Base-by-base conservation (phyloP, 2,797 vertebrate genomes). In the Peromyscus eremicus region DNA sequence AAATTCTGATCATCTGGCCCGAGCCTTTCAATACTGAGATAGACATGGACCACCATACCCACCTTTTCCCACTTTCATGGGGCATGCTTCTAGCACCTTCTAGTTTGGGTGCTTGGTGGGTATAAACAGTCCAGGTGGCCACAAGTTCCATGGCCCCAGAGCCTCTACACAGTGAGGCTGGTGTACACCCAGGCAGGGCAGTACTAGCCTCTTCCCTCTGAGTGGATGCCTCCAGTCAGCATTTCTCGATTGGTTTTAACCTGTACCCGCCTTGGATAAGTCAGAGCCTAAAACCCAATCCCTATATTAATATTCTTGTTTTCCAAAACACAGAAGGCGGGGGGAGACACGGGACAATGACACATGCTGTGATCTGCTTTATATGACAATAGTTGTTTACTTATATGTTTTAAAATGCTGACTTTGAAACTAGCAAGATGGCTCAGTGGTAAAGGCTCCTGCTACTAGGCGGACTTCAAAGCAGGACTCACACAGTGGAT, bases 241-340 rank as follows among this genome's bases (percentile, higher is more conserved):
- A 66, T 96, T 95, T 94, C 97, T 92, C 88, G 96, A 95, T 12
- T 13, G 32, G 23, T 40, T 83, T 90, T 85, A 92, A 87, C 91
- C 94, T 49, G 7, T 64, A 46, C 14, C 84, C 91, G 52, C 68
- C 92, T 94, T 95, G 97, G 92, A 95, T 70, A 85, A 93, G 3
- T 52, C 46, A 80, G 0, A 57, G 34, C 37, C 92, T 91, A 86
- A 89, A 93, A 88, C 86, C 66, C 55, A 79, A 83, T 37, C 34
- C 60, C 71, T 43, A 14, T 10, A 52, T 75, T 62, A 83, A 76
- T 66, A 66, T 23, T 55, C 12, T 40, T 95, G 32, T 92, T 94
- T 94, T 89, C 66, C 17, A 43, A 68, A 94, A 92, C 17, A 64
- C 5, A 43, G 40, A 95, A 82, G 25, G 52, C 0, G 43, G 40